phyloP scores from a whole-genome alignment of 2,888 invertebrate species.

The Drosophila kuntzei region DNA sequence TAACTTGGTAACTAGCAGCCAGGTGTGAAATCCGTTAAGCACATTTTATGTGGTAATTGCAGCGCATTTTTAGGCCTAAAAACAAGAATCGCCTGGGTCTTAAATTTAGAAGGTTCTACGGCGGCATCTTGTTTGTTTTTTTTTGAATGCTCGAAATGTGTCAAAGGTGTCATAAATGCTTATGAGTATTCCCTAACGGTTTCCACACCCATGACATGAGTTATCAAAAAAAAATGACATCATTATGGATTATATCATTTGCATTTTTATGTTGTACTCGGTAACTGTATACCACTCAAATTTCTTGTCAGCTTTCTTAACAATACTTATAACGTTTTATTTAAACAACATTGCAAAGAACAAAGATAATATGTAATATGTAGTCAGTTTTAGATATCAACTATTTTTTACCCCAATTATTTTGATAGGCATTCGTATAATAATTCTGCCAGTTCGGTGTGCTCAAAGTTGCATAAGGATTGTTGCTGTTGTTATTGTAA shows the following conservation, averaged over 20 bases:
- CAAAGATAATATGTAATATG: not conserved
- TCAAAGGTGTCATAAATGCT: slow-evolving; percentile 45
- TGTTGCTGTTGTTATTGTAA: slow-evolving; percentile 61
- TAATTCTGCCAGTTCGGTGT: slow-evolving; percentile 66
- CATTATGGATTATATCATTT: slow-evolving; percentile 53
- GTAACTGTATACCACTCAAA: slow-evolving; percentile 16
- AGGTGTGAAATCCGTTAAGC: slow-evolving; percentile 73
- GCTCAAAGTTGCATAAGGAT: slow-evolving; percentile 62
- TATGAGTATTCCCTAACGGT: slow-evolving; percentile 62
- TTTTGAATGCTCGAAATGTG: slow-evolving; percentile 10
- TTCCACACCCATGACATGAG: slow-evolving; percentile 32
- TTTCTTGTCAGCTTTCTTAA: slow-evolving; percentile 10
- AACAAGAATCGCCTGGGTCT: slow-evolving; percentile 48
- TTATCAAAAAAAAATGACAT: slow-evolving; percentile 53
- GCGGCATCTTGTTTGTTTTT: slow-evolving; percentile 28
- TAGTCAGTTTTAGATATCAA: slow-evolving; percentile 7
- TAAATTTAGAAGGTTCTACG: not conserved
- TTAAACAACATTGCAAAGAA: slow-evolving; percentile 16
- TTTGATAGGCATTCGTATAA: slow-evolving; percentile 60
- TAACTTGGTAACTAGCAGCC: slow-evolving; percentile 49
- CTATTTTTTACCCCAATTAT: slow-evolving; percentile 64
- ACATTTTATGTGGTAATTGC: slow-evolving; percentile 44
- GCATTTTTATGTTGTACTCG: slow-evolving; percentile 42
- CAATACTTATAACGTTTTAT: slow-evolving; percentile 14
- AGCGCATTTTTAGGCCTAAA: slow-evolving; percentile 39